Evolutionary conservation across 2,797 vertebrate genomes (phyloP), one percentile per base, ranked within the genome.

Genomic region (Uromys caudimaculatus): DNA sequence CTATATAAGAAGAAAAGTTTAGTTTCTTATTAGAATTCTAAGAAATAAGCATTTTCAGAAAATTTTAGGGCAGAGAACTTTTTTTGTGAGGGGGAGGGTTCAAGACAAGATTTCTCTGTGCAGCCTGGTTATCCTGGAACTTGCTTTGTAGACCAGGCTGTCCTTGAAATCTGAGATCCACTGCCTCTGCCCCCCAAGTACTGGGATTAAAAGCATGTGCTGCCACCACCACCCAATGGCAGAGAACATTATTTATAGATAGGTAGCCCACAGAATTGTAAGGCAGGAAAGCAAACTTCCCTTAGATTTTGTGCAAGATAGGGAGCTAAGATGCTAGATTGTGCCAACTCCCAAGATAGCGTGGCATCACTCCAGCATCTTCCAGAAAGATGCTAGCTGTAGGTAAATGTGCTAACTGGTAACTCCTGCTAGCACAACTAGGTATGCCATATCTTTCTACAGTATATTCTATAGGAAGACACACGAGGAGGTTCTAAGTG

Each of bases 241-340:
- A 93, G 52, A 85, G 84, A 73, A 88, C 44, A 92, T 32, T 79
- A n/a, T 90, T 93, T 93, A 89, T 67, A 82, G 44, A 17, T 38
- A 93, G 78, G 7, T 29, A 93, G 52, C 32, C 67, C 47, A 85
- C n/a, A 78, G 24, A 89, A 95, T 41, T 91, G 14, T 89, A 93
- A 93, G 47, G 88, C 29, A 35, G 35, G 41, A 93, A 93, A 58
- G 56, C 77, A 96, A 94, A 76, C 73, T 92, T 90, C 81, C 56
- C 94, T 95, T 90, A 93, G 47, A 89, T 27, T 27, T 71, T 75
- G 60, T 90, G 44, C 47, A 58, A 50, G 38, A 85, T 8, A 84
- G 23, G 7, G 27, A 92, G 17, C 77, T 27, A 95, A 76, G 56
- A 81, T 47, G 17, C 35, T 71, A 29, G 86, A 95, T 85, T 19